Conservation (phyloP, 2,888 invertebrate species). For the Acrobasis suavella region DNA sequence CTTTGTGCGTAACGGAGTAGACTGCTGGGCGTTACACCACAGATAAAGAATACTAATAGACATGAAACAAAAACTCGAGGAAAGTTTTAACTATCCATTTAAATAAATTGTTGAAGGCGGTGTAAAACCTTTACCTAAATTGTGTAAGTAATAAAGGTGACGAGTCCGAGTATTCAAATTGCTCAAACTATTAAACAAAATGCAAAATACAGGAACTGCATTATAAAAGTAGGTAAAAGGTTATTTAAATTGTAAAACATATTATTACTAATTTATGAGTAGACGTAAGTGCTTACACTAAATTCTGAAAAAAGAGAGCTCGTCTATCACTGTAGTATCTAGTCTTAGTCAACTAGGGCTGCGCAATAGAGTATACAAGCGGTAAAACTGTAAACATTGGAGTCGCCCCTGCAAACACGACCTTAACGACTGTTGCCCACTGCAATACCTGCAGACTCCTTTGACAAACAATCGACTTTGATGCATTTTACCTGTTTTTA, state of each 20-base stretch:
- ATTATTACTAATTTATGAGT: too few species aligned
- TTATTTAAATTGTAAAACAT: too few species aligned
- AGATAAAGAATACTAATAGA: slow-evolving; percentile 9
- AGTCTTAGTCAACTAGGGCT: background rate
- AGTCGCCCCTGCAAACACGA: slow-evolving; percentile 32
- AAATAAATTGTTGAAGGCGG: background rate
- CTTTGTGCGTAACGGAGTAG: slow-evolving; percentile 7
- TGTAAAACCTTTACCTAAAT: background rate
- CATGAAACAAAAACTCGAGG: background rate
- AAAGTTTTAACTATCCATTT: background rate
- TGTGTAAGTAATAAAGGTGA: background rate
- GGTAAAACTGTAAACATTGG: slow-evolving; percentile 27
- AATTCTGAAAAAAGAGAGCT: background rate
- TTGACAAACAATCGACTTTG: background rate
- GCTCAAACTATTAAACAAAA: too few species aligned
- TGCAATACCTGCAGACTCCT: slow-evolving; percentile 25
- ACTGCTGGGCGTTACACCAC: slow-evolving; percentile 2
- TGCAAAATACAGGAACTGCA: too few species aligned
- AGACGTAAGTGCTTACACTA: too few species aligned
- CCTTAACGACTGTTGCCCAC: slow-evolving; percentile 33
- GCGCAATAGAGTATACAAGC: slow-evolving; percentile 21
- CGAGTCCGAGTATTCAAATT: too few species aligned
- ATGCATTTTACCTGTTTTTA: background rate
- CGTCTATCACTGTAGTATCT: background rate
- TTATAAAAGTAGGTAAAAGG: too few species aligned